Percentiles rank a stretch among this genome's conserved stretches.
These are phyloP conservation scores for Lasiurus cinereus DNA, from an alignment of 2,113 vertebrate genomes.

Conservation along the genomic window DNA sequence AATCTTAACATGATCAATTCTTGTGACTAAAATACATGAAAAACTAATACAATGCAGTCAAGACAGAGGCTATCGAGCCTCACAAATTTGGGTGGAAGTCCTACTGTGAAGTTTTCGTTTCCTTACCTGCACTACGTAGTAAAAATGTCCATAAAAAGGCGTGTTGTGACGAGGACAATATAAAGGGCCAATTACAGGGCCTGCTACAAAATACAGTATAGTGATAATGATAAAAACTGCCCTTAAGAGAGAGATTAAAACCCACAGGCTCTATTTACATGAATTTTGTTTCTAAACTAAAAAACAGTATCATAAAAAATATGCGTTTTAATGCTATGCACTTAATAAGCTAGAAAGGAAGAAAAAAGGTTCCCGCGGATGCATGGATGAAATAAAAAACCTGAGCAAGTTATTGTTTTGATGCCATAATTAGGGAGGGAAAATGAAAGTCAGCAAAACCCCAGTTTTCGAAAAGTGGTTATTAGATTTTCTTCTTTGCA, in stretches of 20 bases:
- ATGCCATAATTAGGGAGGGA: conserved; percentile 79
- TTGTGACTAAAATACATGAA: conserved; percentile 28
- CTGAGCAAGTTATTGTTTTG: conserved; percentile 76
- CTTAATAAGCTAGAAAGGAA: background rate
- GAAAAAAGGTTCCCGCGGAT: background rate
- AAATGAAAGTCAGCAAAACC: conserved; percentile 82
- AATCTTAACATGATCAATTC: conserved; percentile 33
- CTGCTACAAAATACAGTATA: background rate
- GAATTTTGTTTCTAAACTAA: conserved; percentile 62
- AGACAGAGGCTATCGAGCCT: background rate
- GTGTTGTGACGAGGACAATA: background rate
- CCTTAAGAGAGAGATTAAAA: conserved; percentile 54
- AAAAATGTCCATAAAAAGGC: background rate
- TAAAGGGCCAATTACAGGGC: background rate
- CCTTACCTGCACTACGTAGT: background rate
- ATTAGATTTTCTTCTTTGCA: conserved; percentile 84
- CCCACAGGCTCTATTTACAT: conserved; percentile 25
- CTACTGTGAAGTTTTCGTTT: background rate
- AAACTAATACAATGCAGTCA: background rate
- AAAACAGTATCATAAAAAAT: conserved; percentile 54
- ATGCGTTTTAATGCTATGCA: conserved; percentile 45
- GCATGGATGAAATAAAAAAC: background rate
- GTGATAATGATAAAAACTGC: background rate
- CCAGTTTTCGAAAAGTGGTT: conserved; percentile 77
- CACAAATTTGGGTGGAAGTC: background rate